These are phyloP conservation scores for Gobionotothen gibberifrons DNA, from an alignment of 2,797 vertebrate genomes.

Conservation along the genomic window DNA sequence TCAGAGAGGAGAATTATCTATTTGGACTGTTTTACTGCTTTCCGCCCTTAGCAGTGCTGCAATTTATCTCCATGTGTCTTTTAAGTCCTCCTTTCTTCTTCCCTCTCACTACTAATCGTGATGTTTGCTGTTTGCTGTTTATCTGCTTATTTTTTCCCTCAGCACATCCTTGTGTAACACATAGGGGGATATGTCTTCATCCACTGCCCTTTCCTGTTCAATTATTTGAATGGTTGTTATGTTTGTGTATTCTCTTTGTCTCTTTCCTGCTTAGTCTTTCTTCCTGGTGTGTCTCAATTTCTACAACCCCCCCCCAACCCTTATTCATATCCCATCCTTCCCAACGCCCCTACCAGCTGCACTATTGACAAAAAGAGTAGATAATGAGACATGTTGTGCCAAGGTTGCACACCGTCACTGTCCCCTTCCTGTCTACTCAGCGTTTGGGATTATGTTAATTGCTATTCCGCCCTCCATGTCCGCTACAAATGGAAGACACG, in stretches of 20 bases:
- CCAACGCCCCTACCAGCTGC: constrained; percentile 30
- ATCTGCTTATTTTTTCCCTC: constrained; percentile 1
- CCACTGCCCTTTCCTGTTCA: background rate
- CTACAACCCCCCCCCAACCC: background rate
- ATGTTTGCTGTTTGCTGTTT: constrained; percentile 35
- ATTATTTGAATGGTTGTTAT: constrained; percentile 34
- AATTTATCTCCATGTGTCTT: constrained; percentile 45
- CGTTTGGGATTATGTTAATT: constrained; percentile 45
- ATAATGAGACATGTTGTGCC: constrained; percentile 57
- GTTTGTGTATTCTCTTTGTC: constrained; percentile 24
- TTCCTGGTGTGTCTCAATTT: background rate
- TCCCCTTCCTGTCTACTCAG: constrained; percentile 46
- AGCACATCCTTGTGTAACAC: constrained; percentile 15
- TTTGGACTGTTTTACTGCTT: constrained; percentile 20
- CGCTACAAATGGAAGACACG: constrained; percentile 13
- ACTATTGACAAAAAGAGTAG: constrained; percentile 59
- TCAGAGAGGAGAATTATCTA: constrained; percentile 15
- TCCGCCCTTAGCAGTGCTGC: constrained; percentile 26
- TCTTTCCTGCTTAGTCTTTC: constrained; percentile 6
- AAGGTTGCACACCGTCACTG: constrained; percentile 25
- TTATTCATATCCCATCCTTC: background rate
- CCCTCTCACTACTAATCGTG: constrained; percentile 6
- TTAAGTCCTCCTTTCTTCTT: constrained; percentile 2
- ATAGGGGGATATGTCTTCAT: constrained; percentile 19
- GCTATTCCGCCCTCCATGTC: constrained; percentile 8